Evolutionary conservation across 1,140 invertebrate species (phyloP), one percentile per base, ranked within the genome.

Genomic region (Drosophila aff.): DNA sequence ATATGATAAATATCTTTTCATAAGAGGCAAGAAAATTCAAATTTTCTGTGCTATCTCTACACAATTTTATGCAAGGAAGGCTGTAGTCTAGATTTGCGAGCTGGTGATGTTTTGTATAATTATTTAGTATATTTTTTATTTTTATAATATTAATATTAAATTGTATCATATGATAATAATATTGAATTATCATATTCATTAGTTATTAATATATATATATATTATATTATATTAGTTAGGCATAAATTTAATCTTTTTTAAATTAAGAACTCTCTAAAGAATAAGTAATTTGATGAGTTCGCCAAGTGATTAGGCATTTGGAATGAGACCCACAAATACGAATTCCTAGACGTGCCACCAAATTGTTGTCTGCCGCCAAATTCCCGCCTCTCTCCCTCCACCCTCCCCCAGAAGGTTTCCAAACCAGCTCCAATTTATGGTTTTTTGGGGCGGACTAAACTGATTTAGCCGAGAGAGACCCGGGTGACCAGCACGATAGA

Each of bases 321-420:
- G 36, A 31, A 28, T 46, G 15, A 8, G 21, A 28, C 46, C n/a
- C 61, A 67, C 46, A 52, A 43, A 46, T 69, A 50, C 36, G 66
- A 69, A 16, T 69, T 69, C 63, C 46, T 44, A 9, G 66, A 13
- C 46, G 66, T 47, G 63, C 23, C 66, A 68, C 13, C 2, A 41
- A 68, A 52, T 68, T 68, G 33, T 53, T 66, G 21, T 68, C 28
- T 69, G 66, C 46, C 63, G 66, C 66, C 66, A 44, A 33, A 15
- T 10, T 33, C 4, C 38, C 11, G 13, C 11, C 16, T 1, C n/a
- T 15, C 13, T 21, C 31, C 10, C 13, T 21, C 31, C 10, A 2
- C 15, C 3, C 16, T 3, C 26, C 9, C 44, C 8, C 26, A 23
- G 15, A 33, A 36, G 38, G n/a, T 16, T n/a, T 8, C 55, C 23